These are phyloP conservation scores for Gadus macrocephalus DNA, from an alignment of 2,113 vertebrate genomes.

Conservation along the genomic window DNA sequence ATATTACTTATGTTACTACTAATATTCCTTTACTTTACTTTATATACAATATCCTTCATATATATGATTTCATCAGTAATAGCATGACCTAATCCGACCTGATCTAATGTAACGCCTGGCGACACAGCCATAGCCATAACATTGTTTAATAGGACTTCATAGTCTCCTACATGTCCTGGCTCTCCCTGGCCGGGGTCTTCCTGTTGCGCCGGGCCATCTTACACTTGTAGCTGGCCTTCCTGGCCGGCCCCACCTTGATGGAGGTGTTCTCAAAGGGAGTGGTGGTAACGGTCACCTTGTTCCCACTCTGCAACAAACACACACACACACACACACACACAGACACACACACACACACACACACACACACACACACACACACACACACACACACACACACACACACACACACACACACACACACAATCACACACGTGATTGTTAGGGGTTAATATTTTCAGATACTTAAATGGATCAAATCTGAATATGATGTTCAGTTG, in stretches of 20 bases:
- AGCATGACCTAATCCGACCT: too few relatives aligned
- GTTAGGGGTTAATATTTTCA: too few relatives aligned
- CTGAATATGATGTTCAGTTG: too few relatives aligned
- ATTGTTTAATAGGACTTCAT: too few relatives aligned
- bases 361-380: background rate
- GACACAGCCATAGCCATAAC: too few relatives aligned
- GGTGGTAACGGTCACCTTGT: conserved; percentile 89
- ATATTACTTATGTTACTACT: too few relatives aligned
- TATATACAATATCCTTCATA: too few relatives aligned
- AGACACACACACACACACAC: background rate
- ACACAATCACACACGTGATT: background rate
- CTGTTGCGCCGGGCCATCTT: conserved; percentile 90
- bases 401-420: background rate
- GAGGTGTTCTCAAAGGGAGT: conserved; percentile 94
- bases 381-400: background rate
- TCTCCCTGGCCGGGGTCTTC: conserved; percentile 75
- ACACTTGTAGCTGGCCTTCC: conserved; percentile 85
- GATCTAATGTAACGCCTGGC: too few relatives aligned
- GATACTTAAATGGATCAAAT: too few relatives aligned
- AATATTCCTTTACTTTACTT: too few relatives aligned
- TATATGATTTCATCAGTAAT: too few relatives aligned
- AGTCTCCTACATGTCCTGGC: conserved; percentile 80
- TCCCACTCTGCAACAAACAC: conserved; percentile 78
- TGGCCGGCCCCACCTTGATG: conserved; percentile 86
- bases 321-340: background rate